phyloP scores from a whole-genome alignment of 2,797 vertebrate genomes.

The Platyrinchus mystaceus region DNA sequence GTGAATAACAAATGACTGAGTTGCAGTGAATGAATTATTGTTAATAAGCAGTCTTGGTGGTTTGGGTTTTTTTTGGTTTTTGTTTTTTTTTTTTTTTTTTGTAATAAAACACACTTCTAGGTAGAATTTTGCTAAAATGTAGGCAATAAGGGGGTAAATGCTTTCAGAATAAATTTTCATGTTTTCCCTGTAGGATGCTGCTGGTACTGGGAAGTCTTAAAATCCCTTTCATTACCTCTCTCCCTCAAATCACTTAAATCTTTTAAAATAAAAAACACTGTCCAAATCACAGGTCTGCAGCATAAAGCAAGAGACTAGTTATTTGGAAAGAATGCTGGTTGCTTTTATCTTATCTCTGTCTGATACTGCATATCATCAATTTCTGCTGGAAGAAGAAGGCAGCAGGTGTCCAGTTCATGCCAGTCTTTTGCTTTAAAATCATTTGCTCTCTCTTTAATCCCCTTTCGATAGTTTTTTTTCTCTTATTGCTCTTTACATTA shows the following conservation, averaged over 20 bases:
- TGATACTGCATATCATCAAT: slow-evolving; percentile 4
- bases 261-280: background rate
- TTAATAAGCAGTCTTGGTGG: background rate
- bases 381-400: background rate
- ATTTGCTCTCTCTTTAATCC: slow-evolving; percentile 6
- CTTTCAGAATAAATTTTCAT: background rate
- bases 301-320: background rate
- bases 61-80: background rate
- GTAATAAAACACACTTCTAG: background rate
- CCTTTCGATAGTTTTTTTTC: background rate
- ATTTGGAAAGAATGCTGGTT: background rate
- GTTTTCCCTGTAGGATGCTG: background rate
- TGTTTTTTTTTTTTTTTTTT: background rate
- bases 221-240: background rate
- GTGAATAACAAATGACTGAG: background rate
- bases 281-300: background rate
- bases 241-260: background rate
- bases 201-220: background rate
- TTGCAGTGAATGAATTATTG: background rate
- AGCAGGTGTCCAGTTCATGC: background rate
- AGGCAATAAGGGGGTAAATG: background rate
- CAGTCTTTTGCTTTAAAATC: slow-evolving; percentile 36
- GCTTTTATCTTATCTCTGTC: background rate
- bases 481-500: background rate
- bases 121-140: background rate